A percentile compares a stretch with the other conserved stretches of the same genome.
Evolutionary conservation across 2,797 vertebrate genomes (phyloP).

Genomic region (Galaxias olidus): DNA sequence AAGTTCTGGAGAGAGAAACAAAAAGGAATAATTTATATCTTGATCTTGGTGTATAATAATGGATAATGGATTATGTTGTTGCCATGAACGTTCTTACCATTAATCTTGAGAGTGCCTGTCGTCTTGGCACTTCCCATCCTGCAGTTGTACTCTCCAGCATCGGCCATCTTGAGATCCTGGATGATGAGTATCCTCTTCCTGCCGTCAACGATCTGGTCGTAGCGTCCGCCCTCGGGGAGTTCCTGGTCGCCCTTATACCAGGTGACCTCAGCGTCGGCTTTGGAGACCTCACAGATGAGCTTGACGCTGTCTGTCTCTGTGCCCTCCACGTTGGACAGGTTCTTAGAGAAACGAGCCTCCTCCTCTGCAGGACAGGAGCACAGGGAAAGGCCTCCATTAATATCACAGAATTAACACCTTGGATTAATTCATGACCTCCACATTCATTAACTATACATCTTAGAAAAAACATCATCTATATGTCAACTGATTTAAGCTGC

Average conservation of each 20-base stretch:
- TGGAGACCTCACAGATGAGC: conserved; percentile 94
- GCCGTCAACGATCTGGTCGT: conserved; percentile 88
- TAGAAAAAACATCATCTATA: too few species aligned
- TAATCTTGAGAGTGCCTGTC: conserved; percentile 85
- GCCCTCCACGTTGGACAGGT: conserved; percentile 89
- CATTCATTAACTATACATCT: too few species aligned
- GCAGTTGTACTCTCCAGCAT: conserved; percentile 88
- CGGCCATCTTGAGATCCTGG: conserved; percentile 82
- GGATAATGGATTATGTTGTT: background rate
- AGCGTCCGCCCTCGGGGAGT: conserved; percentile 90
- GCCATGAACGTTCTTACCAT: conserved; percentile 77
- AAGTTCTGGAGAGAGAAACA: conserved; percentile 79
- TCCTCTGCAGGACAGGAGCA: conserved; percentile 80
- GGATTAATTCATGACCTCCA: too few species aligned
- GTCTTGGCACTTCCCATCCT: conserved; percentile 85
- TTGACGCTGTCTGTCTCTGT: conserved; percentile 92
- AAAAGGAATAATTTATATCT: background rate
- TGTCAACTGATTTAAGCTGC: too few species aligned
- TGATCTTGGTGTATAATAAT: background rate
- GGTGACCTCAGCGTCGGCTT: conserved; percentile 86
- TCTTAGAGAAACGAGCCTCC: conserved; percentile 92
- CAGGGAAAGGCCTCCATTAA: background rate
- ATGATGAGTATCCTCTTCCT: conserved; percentile 90
- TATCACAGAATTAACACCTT: background rate
- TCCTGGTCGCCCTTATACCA: conserved; percentile 93